A percentile compares a stretch with the other conserved stretches of the same genome.
These are phyloP conservation scores for Takifugu rubripes DNA, from an alignment of 2,797 vertebrate genomes.

Conservation along the genomic window DNA sequence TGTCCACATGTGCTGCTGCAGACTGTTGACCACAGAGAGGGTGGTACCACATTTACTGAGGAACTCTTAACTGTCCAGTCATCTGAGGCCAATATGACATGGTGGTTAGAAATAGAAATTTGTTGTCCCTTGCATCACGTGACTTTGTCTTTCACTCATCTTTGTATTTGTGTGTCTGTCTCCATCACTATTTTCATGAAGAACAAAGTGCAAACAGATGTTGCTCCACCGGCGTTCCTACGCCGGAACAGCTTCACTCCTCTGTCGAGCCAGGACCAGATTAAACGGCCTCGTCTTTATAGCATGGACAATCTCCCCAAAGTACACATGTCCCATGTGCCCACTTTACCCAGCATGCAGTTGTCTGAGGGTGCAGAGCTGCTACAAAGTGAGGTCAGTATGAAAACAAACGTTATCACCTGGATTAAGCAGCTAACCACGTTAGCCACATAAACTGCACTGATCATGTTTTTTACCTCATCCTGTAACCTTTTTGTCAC, in stretches of 20 bases:
- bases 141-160: no score
- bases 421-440: not conserved
- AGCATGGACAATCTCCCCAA: conserved; percentile 79
- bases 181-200: conserved; percentile 45
- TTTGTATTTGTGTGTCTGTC: not conserved
- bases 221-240: conserved; percentile 73
- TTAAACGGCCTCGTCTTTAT: conserved; percentile 85
- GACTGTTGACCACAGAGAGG: conserved; percentile 26
- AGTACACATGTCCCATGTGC: conserved; percentile 65
- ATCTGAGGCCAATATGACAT: conserved; percentile 14
- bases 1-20: not conserved
- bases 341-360: conserved; percentile 69
- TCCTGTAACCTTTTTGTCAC: not conserved
- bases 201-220: conserved; percentile 60
- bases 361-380: conserved; percentile 74
- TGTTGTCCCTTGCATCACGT: conserved; percentile 14
- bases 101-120: conserved; percentile 7
- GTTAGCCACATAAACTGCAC: not conserved
- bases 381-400: conserved; percentile 74
- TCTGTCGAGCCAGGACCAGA: conserved; percentile 85
- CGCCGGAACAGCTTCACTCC: conserved; percentile 92
- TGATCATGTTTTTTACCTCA: not conserved
- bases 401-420: conserved; percentile 24
- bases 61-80: conserved; percentile 31
- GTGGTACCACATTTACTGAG: conserved; percentile 31